phyloP scores from a whole-genome alignment of 2,113 vertebrate species.

The Petaurus breviceps region DNA sequence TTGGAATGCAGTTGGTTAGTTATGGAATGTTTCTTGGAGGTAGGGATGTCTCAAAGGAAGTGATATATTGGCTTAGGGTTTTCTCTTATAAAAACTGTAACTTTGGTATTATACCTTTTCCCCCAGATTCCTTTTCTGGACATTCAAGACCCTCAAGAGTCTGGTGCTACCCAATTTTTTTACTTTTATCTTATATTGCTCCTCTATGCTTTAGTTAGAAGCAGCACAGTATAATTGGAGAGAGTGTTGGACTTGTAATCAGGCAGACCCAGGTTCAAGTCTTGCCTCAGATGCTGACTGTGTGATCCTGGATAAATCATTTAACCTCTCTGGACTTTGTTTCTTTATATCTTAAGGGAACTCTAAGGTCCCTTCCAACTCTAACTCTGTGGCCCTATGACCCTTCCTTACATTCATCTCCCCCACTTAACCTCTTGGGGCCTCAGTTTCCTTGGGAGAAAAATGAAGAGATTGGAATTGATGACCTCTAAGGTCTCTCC shows the following conservation, averaged over 20 bases:
- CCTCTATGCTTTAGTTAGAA: background rate
- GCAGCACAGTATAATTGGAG: background rate
- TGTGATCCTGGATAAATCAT: background rate
- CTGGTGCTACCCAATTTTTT: background rate
- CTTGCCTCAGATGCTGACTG: background rate
- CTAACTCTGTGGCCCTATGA: background rate
- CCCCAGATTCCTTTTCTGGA: background rate
- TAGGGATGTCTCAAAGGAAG: background rate
- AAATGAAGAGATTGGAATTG: background rate
- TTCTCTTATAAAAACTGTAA: background rate
- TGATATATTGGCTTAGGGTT: background rate
- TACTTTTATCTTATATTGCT: background rate
- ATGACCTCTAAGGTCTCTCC: background rate
- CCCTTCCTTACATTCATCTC: background rate
- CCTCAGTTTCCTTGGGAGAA: background rate
- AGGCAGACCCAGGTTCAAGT: background rate
- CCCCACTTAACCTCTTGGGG: background rate
- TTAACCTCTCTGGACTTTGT: background rate
- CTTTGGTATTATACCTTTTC: background rate
- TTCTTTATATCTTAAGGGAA: background rate
- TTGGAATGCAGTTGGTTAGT: background rate
- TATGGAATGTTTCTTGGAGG: background rate
- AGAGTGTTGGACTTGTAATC: background rate
- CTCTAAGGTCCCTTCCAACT: background rate
- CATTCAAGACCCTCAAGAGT: background rate